phyloP scores from a whole-genome alignment of 2,888 invertebrate genomes.

The Scaptomyza reducta region DNA sequence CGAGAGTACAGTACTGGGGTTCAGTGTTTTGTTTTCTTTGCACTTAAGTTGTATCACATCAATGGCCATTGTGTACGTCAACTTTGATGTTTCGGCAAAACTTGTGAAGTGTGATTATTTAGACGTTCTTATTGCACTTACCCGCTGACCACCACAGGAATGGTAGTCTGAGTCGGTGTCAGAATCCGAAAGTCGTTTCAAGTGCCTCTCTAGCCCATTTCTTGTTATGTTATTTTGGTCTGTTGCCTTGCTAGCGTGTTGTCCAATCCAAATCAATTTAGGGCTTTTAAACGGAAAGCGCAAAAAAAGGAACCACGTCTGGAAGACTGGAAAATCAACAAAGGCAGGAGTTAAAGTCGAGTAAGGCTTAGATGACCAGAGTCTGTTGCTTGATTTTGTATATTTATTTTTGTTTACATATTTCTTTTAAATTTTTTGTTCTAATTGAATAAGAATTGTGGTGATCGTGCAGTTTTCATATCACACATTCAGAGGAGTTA shows the following conservation, averaged over 20 bases:
- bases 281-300: constrained; percentile 74
- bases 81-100: constrained; percentile 81
- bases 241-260: not conserved
- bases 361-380: constrained; percentile 13
- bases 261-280: constrained; percentile 70
- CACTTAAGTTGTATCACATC: constrained; percentile 79
- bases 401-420: constrained; percentile 74
- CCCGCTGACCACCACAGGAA: constrained; percentile 19
- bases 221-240: constrained; percentile 33
- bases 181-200: constrained; percentile 51
- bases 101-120: constrained; percentile 80
- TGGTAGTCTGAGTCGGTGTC: constrained; percentile 33
- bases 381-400: constrained; percentile 58
- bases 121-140: constrained; percentile 78
- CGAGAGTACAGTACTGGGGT: constrained; percentile 49
- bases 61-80: constrained; percentile 80
- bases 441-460: constrained; percentile 78
- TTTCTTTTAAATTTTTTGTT: constrained; percentile 79
- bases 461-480: constrained; percentile 74
- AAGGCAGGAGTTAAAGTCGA: constrained; percentile 49
- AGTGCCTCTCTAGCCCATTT: constrained; percentile 64
- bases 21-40: constrained; percentile 78
- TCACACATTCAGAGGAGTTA: constrained; percentile 39
- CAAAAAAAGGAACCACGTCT: constrained; percentile 16
- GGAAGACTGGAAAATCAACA: constrained; percentile 63